Conservation (phyloP, 2,888 invertebrate genomes). For the Heliconius erato region DNA sequence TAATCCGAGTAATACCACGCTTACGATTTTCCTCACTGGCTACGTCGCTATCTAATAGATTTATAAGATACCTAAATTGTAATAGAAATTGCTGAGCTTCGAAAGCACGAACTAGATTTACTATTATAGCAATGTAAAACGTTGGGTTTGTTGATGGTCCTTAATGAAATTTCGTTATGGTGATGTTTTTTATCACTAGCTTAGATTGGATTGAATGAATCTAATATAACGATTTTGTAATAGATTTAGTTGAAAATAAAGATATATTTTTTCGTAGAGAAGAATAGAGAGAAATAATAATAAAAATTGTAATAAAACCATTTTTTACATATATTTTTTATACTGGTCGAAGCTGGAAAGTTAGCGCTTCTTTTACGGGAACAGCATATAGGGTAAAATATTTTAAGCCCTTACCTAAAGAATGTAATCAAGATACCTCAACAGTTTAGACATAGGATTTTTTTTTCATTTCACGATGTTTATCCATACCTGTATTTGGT, state of each 20-base stretch:
- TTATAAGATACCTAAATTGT: constrained; percentile 48
- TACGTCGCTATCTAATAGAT: constrained; percentile 49
- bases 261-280: not conserved
- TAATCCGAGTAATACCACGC: constrained; percentile 54
- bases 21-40: constrained; percentile 50
- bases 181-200: not conserved
- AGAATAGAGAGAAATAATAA: no score
- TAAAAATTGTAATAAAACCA: no score
- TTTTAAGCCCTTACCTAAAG: no score
- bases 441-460: no score
- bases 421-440: no score
- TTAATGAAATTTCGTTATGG: constrained; percentile 13
- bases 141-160: constrained; percentile 1
- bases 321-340: no score
- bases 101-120: constrained; percentile 26
- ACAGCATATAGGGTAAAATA: no score
- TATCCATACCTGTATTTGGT: no score
- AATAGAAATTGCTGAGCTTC: constrained; percentile 34
- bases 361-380: no score
- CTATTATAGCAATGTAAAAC: constrained; percentile 15
- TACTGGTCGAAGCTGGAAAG: no score
- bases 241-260: not conserved
- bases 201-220: not conserved
- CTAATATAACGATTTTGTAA: not conserved
- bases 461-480: no score